phyloP scores from a whole-genome alignment of 2,888 invertebrate species.

The Drosophila kuntzei region DNA sequence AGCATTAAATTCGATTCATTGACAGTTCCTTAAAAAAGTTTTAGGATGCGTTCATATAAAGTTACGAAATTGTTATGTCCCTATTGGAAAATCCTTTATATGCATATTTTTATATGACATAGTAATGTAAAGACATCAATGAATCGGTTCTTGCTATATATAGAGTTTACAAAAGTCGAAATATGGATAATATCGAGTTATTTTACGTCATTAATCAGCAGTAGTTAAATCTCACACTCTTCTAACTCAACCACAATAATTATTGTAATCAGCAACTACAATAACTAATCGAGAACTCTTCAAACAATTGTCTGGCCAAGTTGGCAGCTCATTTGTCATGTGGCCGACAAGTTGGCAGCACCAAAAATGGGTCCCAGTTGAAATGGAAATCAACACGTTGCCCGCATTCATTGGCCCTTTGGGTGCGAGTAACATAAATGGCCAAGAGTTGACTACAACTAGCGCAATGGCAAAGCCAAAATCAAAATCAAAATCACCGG shows the following conservation, averaged over 20 bases:
- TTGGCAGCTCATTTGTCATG: conserved; percentile 16
- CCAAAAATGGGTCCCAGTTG: conserved; percentile 42
- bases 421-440: conserved; percentile 32
- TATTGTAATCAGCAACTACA: not conserved
- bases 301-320: not conserved
- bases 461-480: not conserved
- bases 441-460: conserved; percentile 10
- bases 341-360: conserved; percentile 34
- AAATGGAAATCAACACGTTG: conserved; percentile 52
- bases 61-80: too few species aligned
- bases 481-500: conserved; percentile 26
- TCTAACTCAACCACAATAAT: too few species aligned
- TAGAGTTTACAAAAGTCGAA: too few species aligned
- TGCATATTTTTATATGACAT: too few species aligned
- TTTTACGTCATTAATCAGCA: too few species aligned
- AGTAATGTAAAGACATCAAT: too few species aligned
- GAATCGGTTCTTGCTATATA: too few species aligned
- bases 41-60: too few species aligned
- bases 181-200: too few species aligned
- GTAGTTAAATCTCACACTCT: not conserved
- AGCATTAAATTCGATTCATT: too few species aligned
- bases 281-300: not conserved
- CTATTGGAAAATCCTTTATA: too few species aligned
- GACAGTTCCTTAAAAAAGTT: too few species aligned
- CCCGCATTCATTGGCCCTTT: conserved; percentile 33